Base-by-base conservation (phyloP, 2,797 vertebrate species). In the Crypturellus tataupa region DNA sequence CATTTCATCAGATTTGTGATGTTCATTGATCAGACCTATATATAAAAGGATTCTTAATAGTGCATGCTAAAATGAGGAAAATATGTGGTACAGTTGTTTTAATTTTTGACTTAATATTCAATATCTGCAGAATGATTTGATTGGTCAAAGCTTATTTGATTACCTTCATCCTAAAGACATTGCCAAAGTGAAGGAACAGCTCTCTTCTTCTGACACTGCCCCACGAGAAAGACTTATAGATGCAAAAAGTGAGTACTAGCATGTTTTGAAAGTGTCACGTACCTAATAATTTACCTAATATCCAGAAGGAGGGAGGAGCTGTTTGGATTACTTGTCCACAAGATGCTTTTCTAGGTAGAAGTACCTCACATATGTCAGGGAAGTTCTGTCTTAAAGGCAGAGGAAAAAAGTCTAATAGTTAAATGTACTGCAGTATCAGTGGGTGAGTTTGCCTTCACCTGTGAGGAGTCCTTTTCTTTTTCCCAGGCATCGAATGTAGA, bases 121-220 rank as follows among this genome's bases (percentile, higher is more conserved):
- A 39, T 96, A 75, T 93, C 85, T 85, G 37, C 96, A 99, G 99
- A 99, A 99, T 42, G 99, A 99, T 97, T 98, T 99, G 94, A 99
- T 99, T 90, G 99, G 99, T 88, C 99, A 99, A 98, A 99, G 99
- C 96, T 97, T 99, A 94, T 99, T 99, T 91, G 99, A 99, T 97
- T 99, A 99, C 97, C 98, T 99, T 97, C 99, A 99, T 92, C 99
- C 99, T 86, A 99, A 99, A 98, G 99, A 99, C 97, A 99, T 99
- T 31, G 99, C 99, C 98, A 99, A 99, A 98, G 99, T 99, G 86
- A 99, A 99, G 97, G 99, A 99, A 96, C 99, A 99, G 97, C 98
- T 99, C 91, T 99, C 99, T 18, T 99, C 99, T 8, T 99, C 99
- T 1, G 99, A 99, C 85, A 99, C 99, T 0, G 99, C 99, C 0